Evolutionary conservation across 2,888 invertebrate genomes (phyloP).

Genomic region (Heteropelma amictum): DNA sequence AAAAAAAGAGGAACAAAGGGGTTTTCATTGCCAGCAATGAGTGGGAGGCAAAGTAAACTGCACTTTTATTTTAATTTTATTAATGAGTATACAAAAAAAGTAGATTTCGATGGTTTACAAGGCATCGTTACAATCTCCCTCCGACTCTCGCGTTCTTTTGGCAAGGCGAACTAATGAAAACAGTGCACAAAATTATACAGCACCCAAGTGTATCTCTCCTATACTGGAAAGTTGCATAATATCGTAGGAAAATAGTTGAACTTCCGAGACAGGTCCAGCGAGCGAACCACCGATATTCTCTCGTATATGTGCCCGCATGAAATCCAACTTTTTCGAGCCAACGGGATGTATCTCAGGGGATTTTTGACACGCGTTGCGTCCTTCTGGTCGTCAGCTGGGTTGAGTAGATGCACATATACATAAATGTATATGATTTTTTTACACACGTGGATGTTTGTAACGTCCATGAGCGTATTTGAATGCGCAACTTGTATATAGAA

Average conservation of each 20-base stretch:
- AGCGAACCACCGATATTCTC: too few species aligned
- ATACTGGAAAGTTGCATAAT: slow-evolving; percentile 44
- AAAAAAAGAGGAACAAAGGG: too few species aligned
- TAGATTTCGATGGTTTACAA: slow-evolving; percentile 38
- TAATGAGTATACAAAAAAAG: slow-evolving; percentile 44
- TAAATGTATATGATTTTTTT: too few species aligned
- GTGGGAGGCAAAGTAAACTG: background rate
- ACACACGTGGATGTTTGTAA: too few species aligned
- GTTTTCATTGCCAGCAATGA: slow-evolving; percentile 3
- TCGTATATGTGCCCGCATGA: too few species aligned
- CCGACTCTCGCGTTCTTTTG: slow-evolving; percentile 24
- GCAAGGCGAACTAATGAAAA: slow-evolving; percentile 57
- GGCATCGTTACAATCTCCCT: slow-evolving; percentile 18
- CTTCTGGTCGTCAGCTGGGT: background rate
- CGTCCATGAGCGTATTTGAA: too few species aligned
- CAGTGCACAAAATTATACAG: slow-evolving; percentile 57
- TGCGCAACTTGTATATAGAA: background rate
- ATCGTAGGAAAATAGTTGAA: slow-evolving; percentile 50
- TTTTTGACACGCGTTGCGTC: too few species aligned
- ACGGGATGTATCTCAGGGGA: too few species aligned
- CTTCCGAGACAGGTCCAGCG: background rate
- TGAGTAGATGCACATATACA: slow-evolving; percentile 1
- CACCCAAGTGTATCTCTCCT: slow-evolving; percentile 9
- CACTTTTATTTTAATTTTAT: slow-evolving; percentile 26
- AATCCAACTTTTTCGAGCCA: too few species aligned